Evolutionary conservation across 2,113 vertebrate genomes (phyloP).

Genomic region (Tragelaphus strepsiceros): DNA sequence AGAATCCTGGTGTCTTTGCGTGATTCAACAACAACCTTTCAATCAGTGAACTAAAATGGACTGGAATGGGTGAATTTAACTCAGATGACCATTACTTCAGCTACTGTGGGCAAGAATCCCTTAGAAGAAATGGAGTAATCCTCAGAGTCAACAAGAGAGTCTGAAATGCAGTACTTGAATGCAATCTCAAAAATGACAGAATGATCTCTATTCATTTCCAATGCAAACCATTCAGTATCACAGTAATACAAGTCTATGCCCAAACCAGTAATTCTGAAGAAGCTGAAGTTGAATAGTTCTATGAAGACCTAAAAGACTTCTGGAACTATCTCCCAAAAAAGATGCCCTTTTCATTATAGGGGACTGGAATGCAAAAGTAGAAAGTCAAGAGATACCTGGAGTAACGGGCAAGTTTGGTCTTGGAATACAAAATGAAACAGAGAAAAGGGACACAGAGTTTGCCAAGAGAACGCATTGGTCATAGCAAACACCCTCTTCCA

Average conservation of each 20-base stretch:
- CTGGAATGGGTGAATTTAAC: neutral
- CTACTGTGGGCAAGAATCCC: neutral
- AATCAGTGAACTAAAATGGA: neutral
- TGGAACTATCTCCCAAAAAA: neutral
- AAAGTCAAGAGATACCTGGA: neutral
- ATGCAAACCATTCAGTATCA: neutral
- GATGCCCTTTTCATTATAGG: neutral
- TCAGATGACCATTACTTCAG: neutral
- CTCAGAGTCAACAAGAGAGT: neutral
- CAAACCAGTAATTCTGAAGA: neutral
- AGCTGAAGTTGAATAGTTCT: neutral
- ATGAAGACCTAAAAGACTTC: neutral
- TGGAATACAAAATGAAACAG: neutral
- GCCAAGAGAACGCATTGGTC: accelerated
- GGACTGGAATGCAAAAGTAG: neutral
- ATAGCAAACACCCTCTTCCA: neutral
- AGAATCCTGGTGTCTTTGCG: no score
- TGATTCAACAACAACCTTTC: no score
- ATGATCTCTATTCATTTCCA: neutral
- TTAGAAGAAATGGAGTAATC: neutral
- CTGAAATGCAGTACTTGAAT: neutral
- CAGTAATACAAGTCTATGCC: neutral
- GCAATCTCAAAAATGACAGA: neutral
- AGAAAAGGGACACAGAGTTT: neutral
- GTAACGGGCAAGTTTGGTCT: neutral